These are phyloP conservation scores for Clarias fuscus DNA, from an alignment of 2,797 vertebrate genomes.

Conservation along the genomic window DNA sequence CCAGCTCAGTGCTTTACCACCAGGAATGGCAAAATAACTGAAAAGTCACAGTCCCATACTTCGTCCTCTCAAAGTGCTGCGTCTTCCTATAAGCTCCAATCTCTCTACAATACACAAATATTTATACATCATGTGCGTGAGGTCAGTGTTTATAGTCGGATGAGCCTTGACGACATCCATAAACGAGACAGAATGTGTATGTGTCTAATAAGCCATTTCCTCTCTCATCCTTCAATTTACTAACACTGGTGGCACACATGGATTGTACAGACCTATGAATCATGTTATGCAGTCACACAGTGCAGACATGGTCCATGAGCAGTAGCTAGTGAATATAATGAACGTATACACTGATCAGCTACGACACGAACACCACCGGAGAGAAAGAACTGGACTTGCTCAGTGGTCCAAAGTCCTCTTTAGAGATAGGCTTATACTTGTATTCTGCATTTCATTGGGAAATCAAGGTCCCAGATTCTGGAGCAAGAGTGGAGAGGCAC, in stretches of 20 bases:
- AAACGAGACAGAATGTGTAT: conserved; percentile 27
- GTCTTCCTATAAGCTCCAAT: conserved; percentile 19
- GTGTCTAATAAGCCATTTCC: conserved; percentile 65
- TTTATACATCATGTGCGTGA: conserved; percentile 71
- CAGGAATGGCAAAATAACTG: neutral
- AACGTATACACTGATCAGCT: neutral
- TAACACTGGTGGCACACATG: conserved; percentile 61
- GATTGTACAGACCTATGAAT: conserved; percentile 21
- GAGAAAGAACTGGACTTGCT: too few species aligned
- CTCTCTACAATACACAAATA: conserved; percentile 69
- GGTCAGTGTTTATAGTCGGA: conserved; percentile 70
- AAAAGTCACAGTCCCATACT: neutral
- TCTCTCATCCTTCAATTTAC: conserved; percentile 63
- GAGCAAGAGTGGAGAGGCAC: too few species aligned
- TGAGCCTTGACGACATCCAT: conserved; percentile 45
- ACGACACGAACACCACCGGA: too few species aligned
- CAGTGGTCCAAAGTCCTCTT: too few species aligned
- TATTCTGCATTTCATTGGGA: too few species aligned
- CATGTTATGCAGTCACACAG: neutral
- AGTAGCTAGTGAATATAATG: neutral
- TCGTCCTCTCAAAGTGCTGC: conserved; percentile 9
- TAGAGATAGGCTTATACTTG: too few species aligned
- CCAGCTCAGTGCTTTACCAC: too few species aligned
- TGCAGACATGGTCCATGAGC: neutral
- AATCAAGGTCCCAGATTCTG: too few species aligned